Evolutionary conservation across 2,113 vertebrate genomes (phyloP), one percentile per base, ranked within the genome.

Genomic region (Rhynchomys soricoides): DNA sequence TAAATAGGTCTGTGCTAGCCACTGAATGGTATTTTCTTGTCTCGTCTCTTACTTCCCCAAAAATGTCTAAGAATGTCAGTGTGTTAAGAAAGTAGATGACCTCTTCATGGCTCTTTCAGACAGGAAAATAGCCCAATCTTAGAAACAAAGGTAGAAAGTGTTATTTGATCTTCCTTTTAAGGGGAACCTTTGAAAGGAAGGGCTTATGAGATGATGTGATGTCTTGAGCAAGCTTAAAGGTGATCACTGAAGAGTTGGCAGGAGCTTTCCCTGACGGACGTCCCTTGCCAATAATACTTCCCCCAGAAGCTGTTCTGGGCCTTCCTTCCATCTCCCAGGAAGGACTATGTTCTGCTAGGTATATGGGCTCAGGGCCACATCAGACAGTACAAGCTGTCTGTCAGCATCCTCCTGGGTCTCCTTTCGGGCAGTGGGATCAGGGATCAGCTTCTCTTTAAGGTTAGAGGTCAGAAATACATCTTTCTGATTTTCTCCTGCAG

Each of bases 401-500:
- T 52, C 50, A 48, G 64, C n/a, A 73, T 43, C 73, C 94, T 34
- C 43, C 59, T 48, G n/a, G 21, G n/a, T 70, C 94, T 96, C 50
- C 55, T 64, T 34, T 52, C n/a, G 43, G 50, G 7, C 62, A 0
- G 24, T 0, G 17, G 66, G 74, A n/a, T 26, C 74, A 66, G 71
- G 64, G 82, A 40, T 29, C 78, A 57, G 71, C 68, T 71, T 93
- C 85, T 31, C 13, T 40, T 74, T 64, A 90, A 96, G 94, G 50
- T 1, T 0, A 0, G 64, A 92, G 34, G 73, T 79, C 91, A 21
- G 0, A 0, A 87, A 89, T 15, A 34, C 96, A 52, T 19, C 1
- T 0, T 0, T 1, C 26, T 43, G 89, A 34, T 91, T 1, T 0
- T 40, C 37, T 0, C 19, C 9, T 4, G 8, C 0, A 50, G 37